A percentile compares a stretch with the other conserved stretches of the same genome.
phyloP scores from a whole-genome alignment of 64 coral and sea anemone genomes.

The Anthopleura sola region DNA sequence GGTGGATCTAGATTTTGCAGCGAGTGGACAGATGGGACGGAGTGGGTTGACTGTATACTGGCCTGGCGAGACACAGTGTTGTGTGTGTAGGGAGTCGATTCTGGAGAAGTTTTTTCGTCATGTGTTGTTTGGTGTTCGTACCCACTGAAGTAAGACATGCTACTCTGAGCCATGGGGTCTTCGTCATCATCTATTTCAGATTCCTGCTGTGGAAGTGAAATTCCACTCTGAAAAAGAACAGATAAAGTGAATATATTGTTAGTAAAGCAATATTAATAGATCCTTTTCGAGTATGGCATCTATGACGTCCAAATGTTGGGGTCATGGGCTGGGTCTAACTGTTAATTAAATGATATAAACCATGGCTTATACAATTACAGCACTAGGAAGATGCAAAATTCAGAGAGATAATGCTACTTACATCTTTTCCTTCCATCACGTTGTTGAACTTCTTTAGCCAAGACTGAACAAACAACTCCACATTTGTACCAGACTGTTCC shows the following conservation, averaged over 20 bases:
- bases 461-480: neutral
- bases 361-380: too few relatives aligned
- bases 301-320: too few relatives aligned
- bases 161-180: constrained; percentile 46
- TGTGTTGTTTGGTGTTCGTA: constrained; percentile 28
- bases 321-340: too few relatives aligned
- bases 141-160: constrained; percentile 45
- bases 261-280: neutral
- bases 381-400: neutral
- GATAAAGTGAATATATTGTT: neutral
- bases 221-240: neutral
- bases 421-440: constrained; percentile 42
- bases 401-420: neutral
- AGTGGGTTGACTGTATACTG: constrained; percentile 8
- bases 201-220: neutral
- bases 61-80: neutral
- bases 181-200: constrained; percentile 37
- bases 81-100: neutral
- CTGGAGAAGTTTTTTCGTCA: neutral
- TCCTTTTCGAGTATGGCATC: too few relatives aligned
- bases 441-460: constrained; percentile 37
- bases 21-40: neutral
- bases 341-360: too few relatives aligned
- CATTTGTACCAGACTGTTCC: constrained; percentile 2
- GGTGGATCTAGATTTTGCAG: neutral